Base-by-base conservation (phyloP, 2,797 vertebrate species). In the Austrolebias charrua region DNA sequence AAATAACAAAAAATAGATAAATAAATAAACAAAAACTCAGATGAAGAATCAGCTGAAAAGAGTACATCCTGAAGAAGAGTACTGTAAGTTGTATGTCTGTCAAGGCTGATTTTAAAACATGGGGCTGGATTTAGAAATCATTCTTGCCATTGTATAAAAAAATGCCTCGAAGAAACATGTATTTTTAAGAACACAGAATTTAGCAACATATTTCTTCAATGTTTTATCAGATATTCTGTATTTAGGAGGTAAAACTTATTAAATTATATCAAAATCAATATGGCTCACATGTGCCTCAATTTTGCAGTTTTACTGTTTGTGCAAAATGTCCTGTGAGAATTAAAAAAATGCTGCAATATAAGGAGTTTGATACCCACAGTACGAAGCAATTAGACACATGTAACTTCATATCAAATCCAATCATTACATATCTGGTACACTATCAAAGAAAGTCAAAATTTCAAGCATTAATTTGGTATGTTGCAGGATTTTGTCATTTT, bases 181-280 rank as follows among this genome's bases (percentile, higher is more conserved):
- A n/a, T 33, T 33, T 4, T 33, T 33, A 33, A 33, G 31, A 4
- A 33, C 31, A 24, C 6, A 24, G 24, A 1, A 24, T 24, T 24
- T 24, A 24, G 3, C 24, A 24, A 24, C 24, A 24, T 3, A 24
- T 24, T 24, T 3, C 24, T 24, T 24, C 24, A 3, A 24, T 24
- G 24, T 24, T 1, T 24, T 24, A 24, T 1, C 24, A 56, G 65
- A 71, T 33, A 54, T 13, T 10, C 52, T n/a, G 58, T 54, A 62
- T 61, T 73, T 57, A 29, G 20, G 38, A 47, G 5, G 48, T 55
- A 9, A 52, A 12, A 3, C 46, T 47, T 67, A 43, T 61, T 46
- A 54, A 64, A 54, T 53, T 55, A 67, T 67, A 62, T 55, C 42
- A 46, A 60, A 57, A 1, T 55, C 51, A 60, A 68, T 60, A 44